Evolutionary conservation across 2,888 invertebrate species (phyloP).

Genomic region (Thera britannica): DNA sequence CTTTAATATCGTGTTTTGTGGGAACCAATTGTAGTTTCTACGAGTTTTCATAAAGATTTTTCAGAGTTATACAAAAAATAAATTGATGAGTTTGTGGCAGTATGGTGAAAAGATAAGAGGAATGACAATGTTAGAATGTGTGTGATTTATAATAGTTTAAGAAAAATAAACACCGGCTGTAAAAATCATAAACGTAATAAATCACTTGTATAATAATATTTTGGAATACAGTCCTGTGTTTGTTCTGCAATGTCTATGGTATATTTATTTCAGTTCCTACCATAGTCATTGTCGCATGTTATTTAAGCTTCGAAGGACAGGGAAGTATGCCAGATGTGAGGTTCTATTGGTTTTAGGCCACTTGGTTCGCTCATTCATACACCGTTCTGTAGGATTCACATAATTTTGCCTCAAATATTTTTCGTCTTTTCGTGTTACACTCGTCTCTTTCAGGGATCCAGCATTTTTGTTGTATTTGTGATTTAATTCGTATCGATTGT

Average conservation of each 20-base stretch:
- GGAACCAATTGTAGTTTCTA: neutral
- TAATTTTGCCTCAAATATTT: conserved; percentile 30
- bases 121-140: conserved; percentile 77
- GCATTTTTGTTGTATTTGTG: conserved; percentile 39
- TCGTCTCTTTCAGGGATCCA: conserved; percentile 59
- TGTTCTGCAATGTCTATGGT: conserved; percentile 56
- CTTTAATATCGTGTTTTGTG: conserved; percentile 24
- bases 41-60: neutral
- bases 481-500: conserved; percentile 12
- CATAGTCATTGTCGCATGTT: conserved; percentile 70
- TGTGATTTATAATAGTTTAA: conserved; percentile 68
- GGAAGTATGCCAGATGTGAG: conserved; percentile 71
- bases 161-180: conserved; percentile 44
- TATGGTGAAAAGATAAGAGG: conserved; percentile 60
- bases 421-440: conserved; percentile 42
- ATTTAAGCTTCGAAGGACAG: conserved; percentile 77
- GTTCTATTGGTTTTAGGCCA: conserved; percentile 47
- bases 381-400: conserved; percentile 55
- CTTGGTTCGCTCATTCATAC: conserved; percentile 48
- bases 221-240: conserved; percentile 46
- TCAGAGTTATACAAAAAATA: neutral
- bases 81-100: conserved; percentile 25
- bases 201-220: neutral
- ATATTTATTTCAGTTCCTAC: conserved; percentile 29
- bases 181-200: neutral